Evolutionary conservation across 2,888 invertebrate species (phyloP), one percentile per base, ranked within the genome.

Genomic region (Leucophenga maculata): DNA sequence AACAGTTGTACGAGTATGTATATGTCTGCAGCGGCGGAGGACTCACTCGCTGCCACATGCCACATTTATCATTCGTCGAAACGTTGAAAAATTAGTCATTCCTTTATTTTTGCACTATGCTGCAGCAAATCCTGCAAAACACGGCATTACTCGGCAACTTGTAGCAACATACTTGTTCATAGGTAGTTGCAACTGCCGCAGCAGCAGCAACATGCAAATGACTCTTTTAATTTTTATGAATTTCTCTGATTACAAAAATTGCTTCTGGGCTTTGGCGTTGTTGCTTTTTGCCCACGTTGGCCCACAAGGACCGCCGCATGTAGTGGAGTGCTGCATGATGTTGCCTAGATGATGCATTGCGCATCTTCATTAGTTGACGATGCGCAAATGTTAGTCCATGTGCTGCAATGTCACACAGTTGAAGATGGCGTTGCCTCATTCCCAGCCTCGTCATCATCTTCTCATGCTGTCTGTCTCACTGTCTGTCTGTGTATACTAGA

Each of bases 151-250:
- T 55, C 50, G 48, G 26, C 77, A 75, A 74, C 69, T 74, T 75
- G 75, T 65, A 71, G 62, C 66, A 62, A 39, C 39, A 26, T 26
- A 26, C n/a, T n/a, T n/a, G n/a, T n/a, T n/a, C 26, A 26, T 39
- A 39, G 39, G 39, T 39, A 39, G 39, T 1, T 39, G 14, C 55
- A 44, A 2, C 22, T 20, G n/a, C 11, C 16, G 14, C 66, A 9
- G 44, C n/a, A 22, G n/a, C 54, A 39, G 44, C 76, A 75, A 80
- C 83, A 83, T 81, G 80, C 81, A 82, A 82, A 82, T 82, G 81
- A 81, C 81, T 81, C 81, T 81, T 82, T 82, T 82, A 82, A 82
- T 82, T 82, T 82, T 82, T 82, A 82, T 82, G 81, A 82, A 82
- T 82, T 82, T 82, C 81, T 82, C 81, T 81, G 81, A 81, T 81